These are phyloP conservation scores for Dichetophora obliterata DNA, from an alignment of 2,888 invertebrate species.

Conservation along the genomic window DNA sequence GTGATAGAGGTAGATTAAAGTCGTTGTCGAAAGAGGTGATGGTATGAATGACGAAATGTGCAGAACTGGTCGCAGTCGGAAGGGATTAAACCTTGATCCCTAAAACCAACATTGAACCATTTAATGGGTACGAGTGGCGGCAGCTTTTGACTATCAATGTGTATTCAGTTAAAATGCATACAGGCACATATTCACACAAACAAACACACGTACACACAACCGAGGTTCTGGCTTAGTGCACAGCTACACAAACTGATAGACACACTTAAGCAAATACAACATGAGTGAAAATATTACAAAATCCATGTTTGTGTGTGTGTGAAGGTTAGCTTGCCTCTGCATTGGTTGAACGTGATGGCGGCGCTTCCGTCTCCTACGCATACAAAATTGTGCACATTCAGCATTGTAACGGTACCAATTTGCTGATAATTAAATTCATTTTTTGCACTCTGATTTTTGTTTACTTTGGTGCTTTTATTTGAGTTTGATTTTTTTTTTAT, in stretches of 20 bases:
- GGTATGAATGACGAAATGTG: neutral
- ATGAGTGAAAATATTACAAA: constrained; percentile 12
- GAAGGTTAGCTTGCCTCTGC: too few relatives aligned
- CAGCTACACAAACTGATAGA: constrained; percentile 7
- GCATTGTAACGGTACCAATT: constrained; percentile 30
- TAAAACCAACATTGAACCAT: constrained; percentile 32
- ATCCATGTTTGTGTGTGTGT: neutral
- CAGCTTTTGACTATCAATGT: constrained; percentile 30
- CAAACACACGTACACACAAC: neutral
- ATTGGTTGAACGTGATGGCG: too few relatives aligned
- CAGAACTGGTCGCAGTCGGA: constrained; percentile 1
- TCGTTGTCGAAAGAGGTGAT: neutral
- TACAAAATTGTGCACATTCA: constrained; percentile 31
- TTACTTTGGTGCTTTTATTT: constrained; percentile 18
- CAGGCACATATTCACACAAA: neutral
- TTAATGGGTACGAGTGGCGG: constrained; percentile 11
- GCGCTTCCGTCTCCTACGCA: neutral
- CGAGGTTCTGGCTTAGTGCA: neutral
- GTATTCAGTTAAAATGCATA: constrained; percentile 23
- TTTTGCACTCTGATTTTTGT: neutral
- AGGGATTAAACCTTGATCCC: constrained; percentile 33
- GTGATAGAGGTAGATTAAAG: too few relatives aligned
- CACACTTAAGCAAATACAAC: constrained; percentile 12
- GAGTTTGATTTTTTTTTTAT: constrained; percentile 36
- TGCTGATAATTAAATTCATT: constrained; percentile 32